These are phyloP conservation scores for Drosophila erecta DNA, from an alignment of 1,140 invertebrate genomes.

Conservation along the genomic window DNA sequence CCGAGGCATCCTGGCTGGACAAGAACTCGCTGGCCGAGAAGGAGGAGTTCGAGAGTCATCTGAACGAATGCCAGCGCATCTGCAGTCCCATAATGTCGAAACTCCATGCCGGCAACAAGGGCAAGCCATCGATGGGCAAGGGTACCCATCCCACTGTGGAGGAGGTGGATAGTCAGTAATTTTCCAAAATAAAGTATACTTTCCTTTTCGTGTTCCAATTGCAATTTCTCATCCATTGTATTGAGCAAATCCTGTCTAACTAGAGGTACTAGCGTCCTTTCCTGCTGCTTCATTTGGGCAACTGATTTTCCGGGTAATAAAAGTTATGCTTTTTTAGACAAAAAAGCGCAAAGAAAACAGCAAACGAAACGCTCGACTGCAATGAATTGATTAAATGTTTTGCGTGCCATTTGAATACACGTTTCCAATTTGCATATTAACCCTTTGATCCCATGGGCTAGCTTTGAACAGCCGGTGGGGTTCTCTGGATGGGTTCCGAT, in stretches of 20 bases:
- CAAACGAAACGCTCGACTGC: slow-evolving; percentile 23
- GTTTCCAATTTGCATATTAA: slow-evolving; percentile 44
- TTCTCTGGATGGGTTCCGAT: background rate
- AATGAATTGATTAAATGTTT: slow-evolving; percentile 8
- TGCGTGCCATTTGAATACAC: slow-evolving; percentile 8
- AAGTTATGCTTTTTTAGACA: background rate
- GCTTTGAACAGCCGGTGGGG: background rate
- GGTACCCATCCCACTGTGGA: slow-evolving; percentile 66
- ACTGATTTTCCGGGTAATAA: background rate
- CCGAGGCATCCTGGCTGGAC: slow-evolving; percentile 87
- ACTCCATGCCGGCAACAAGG: slow-evolving; percentile 87
- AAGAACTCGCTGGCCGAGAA: slow-evolving; percentile 89
- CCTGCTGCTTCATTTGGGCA: background rate
- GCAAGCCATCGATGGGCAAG: slow-evolving; percentile 45
- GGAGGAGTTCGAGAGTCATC: slow-evolving; percentile 90
- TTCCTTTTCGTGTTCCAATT: background rate
- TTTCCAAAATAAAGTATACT: slow-evolving; percentile 39
- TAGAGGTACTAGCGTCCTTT: background rate
- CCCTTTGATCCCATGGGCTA: slow-evolving; percentile 8
- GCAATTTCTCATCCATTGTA: no score
- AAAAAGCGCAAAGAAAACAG: slow-evolving; percentile 27
- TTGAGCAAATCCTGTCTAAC: no score
- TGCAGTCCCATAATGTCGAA: slow-evolving; percentile 92
- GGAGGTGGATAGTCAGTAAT: slow-evolving; percentile 67
- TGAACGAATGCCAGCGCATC: slow-evolving; percentile 90